Evolutionary conservation across 1,140 invertebrate species (phyloP).

Genomic region (Macrobrachium nipponense): DNA sequence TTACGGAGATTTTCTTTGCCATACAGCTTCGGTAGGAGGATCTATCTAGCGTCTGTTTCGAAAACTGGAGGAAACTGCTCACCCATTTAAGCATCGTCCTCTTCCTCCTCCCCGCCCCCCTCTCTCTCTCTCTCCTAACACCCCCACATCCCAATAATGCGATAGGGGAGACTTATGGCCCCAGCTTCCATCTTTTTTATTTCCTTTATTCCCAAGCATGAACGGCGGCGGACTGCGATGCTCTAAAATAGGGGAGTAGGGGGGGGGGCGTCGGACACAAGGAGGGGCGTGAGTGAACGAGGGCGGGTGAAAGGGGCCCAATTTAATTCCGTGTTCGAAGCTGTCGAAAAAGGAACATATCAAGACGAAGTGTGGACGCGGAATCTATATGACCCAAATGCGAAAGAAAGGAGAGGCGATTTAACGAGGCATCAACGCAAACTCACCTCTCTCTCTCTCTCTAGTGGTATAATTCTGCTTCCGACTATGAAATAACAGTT

Average conservation of each 20-base stretch:
- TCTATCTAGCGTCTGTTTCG: no score
- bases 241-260: not conserved
- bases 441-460: conserved; percentile 19
- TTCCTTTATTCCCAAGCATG: no score
- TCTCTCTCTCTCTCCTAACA: not conserved
- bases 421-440: not conserved
- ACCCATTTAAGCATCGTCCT: not conserved
- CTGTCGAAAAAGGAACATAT: not conserved
- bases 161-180: no score
- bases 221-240: not conserved
- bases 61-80: not conserved
- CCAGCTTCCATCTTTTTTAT: no score
- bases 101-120: not conserved
- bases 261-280: not conserved
- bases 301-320: not conserved
- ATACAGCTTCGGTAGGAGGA: no score
- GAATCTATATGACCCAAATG: not conserved
- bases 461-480: not conserved
- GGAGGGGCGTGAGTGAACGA: not conserved
- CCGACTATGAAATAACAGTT: not conserved
- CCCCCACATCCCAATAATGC: not conserved
- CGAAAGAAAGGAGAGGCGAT: conserved; percentile 10
- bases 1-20: no score
- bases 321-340: no score
- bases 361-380: conserved; percentile 6